Evolutionary conservation across 2,113 vertebrate genomes (phyloP).

Genomic region (Ictalurus punctatus): DNA sequence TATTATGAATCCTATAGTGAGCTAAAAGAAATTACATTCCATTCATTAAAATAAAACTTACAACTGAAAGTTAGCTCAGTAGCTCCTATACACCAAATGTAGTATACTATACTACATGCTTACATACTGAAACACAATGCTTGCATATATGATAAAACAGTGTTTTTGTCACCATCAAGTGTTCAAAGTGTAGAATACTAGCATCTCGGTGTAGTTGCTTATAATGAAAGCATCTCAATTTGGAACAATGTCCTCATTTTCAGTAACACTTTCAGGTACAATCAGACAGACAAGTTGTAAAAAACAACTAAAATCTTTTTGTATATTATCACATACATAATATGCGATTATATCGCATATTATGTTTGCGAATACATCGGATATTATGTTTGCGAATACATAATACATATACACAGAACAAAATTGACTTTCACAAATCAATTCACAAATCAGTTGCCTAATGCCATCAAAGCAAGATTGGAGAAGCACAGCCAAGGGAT

Average conservation of each 20-base stretch:
- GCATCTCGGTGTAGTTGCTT: not conserved
- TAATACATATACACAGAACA: not conserved
- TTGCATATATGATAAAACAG: not conserved
- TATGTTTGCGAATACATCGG: no score
- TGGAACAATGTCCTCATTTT: not conserved
- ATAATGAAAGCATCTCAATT: not conserved
- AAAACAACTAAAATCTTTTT: not conserved
- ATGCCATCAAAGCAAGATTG: not conserved
- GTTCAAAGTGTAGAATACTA: not conserved
- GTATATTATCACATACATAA: not conserved
- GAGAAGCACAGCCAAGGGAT: not conserved
- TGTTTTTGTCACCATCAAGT: constrained; percentile 28
- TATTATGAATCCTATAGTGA: not conserved
- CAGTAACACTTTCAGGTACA: not conserved
- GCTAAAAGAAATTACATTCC: not conserved
- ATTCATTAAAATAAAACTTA: not conserved
- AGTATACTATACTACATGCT: not conserved
- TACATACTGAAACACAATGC: not conserved
- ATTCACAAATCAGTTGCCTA: not conserved
- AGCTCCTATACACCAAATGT: not conserved
- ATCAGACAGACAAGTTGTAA: not conserved
- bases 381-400: no score
- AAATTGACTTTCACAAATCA: not conserved
- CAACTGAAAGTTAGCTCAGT: not conserved
- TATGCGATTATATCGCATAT: no score